These are phyloP conservation scores for Dolichomitus sp. DNA, from an alignment of 2,888 invertebrate genomes.

Conservation along the genomic window DNA sequence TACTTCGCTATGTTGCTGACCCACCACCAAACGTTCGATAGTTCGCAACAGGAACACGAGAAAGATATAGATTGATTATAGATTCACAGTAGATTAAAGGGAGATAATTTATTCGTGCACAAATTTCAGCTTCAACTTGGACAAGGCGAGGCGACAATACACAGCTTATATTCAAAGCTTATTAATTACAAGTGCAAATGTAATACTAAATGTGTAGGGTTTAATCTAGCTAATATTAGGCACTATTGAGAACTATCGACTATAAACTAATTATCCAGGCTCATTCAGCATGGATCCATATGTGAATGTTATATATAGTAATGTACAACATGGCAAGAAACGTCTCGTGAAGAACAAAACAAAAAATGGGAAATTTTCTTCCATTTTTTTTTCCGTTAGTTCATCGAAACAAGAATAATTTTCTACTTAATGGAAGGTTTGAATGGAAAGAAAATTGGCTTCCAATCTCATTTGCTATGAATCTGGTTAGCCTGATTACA, in stretches of 20 bases:
- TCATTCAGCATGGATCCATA: no score
- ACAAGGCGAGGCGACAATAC: neutral
- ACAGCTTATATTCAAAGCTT: neutral
- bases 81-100: constrained; percentile 17
- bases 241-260: neutral
- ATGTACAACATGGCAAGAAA: no score
- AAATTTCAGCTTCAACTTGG: neutral
- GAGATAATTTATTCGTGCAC: neutral
- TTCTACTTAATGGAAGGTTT: no score
- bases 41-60: constrained; percentile 39
- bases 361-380: no score
- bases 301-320: no score
- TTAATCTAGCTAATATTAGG: neutral
- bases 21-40: constrained; percentile 21
- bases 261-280: neutral
- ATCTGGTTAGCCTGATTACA: no score
- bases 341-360: no score
- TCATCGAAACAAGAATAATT: no score
- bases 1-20: constrained; percentile 35
- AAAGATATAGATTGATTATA: constrained; percentile 39
- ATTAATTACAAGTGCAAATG: neutral
- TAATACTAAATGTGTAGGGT: neutral
- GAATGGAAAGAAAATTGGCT: no score
- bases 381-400: no score
- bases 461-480: no score